Evolutionary conservation across 2,113 vertebrate species (phyloP), one percentile per base, ranked within the genome.

Genomic region (Phoxinus phoxinus): DNA sequence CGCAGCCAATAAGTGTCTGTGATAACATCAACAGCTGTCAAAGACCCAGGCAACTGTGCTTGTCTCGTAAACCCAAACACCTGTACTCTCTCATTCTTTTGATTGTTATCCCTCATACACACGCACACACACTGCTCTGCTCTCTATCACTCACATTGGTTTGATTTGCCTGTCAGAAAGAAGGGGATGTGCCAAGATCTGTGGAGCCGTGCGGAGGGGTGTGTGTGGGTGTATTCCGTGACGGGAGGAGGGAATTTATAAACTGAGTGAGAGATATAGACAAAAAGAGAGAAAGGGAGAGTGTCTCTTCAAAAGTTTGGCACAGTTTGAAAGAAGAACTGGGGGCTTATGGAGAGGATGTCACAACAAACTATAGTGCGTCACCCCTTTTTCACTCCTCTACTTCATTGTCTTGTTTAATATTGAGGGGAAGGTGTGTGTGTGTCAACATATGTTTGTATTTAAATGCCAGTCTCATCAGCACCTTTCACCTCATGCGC

Each of bases 11-110:
- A 96, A 92, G 94, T 92, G 92, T 93, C 94, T 90, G 94, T 95
- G 97, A 97, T 98, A 97, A 94, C 96, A 96, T 97, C 96, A 96
- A 95, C 95, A 96, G 93, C 96, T 97, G 96, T 96, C 96, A 96
- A 94, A 95, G 93, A 93, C 94, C 94, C 94, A 95, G 95, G 95
- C 95, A 94, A 95, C 95, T 91, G 94, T 93, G 95, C 96, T 95
- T 97, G 91, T 97, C 96, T 95, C 83, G 94, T 96, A 97, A 97
- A 96, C 94, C 95, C 95, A 96, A 96, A 97, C 97, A 98, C 97
- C 97, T 97, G 97, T 97, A 97, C 95, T 94, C 95, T 96, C 96
- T 97, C 96, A 97, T 94, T 95, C 94, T 94, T 92, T 94, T 94
- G 96, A 97, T 95, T 96, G 96, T 95, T 97, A 97, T 96, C 96